Conservation (phyloP, 2,888 invertebrate genomes). For the Invenusta paracnida region DNA sequence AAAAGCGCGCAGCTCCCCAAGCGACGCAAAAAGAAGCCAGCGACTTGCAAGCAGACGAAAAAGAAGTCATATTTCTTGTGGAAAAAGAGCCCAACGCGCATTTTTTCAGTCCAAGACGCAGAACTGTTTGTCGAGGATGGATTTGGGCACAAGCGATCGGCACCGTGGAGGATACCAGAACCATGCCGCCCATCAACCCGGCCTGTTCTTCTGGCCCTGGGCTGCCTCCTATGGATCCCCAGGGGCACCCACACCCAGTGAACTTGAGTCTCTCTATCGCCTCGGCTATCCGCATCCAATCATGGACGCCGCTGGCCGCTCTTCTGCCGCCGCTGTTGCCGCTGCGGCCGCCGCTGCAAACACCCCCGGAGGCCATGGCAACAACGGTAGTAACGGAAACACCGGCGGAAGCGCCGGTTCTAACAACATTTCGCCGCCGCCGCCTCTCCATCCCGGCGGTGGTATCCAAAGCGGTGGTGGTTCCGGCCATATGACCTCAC, state of each 20-base stretch:
- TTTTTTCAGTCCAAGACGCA: background rate
- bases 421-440: background rate
- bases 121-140: background rate
- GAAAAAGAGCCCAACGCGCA: background rate
- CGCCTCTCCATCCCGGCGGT: background rate
- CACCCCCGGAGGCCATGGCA: background rate
- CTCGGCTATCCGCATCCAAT: constrained; percentile 32
- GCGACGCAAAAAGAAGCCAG: background rate
- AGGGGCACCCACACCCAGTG: constrained; percentile 30
- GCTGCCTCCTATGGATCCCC: constrained; percentile 33
- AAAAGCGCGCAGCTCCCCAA: background rate
- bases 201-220: constrained; percentile 19
- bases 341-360: background rate
- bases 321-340: background rate
- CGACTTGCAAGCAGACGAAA: background rate
- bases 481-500: background rate
- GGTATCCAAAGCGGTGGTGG: too few species aligned
- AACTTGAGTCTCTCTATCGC: constrained; percentile 34
- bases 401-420: background rate
- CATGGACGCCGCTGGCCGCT: background rate
- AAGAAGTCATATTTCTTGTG: background rate
- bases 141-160: background rate
- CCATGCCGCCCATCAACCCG: background rate
- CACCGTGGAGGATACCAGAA: constrained; percentile 4
- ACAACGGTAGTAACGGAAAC: background rate